phyloP scores from a whole-genome alignment of 1,140 invertebrate species.

The Dreissena polymorpha region DNA sequence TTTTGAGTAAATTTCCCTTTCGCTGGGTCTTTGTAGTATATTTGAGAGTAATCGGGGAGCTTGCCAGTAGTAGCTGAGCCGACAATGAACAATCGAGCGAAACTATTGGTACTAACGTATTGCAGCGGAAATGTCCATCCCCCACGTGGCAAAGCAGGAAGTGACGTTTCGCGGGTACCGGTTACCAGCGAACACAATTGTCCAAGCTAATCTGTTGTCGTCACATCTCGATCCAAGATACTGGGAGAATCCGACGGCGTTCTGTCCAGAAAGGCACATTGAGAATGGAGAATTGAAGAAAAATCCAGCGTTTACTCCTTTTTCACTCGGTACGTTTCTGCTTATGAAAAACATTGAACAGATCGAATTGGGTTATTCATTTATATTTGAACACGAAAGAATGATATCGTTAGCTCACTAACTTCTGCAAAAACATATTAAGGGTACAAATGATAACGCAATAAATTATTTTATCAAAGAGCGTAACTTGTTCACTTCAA shows the following conservation, averaged over 20 bases:
- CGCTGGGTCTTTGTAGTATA: no score
- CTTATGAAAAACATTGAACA: no score
- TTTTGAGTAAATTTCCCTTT: no score
- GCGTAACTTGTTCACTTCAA: no score
- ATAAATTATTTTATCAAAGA: no score
- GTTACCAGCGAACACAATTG: constrained; percentile 70
- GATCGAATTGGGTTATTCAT: background rate
- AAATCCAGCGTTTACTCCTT: constrained; percentile 35
- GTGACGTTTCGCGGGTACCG: constrained; percentile 67
- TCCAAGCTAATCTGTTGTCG: constrained; percentile 71
- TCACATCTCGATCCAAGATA: constrained; percentile 67
- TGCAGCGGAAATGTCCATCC: constrained; percentile 75
- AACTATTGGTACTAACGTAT: no score
- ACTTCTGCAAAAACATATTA: background rate
- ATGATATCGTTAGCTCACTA: background rate
- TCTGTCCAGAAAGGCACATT: constrained; percentile 84
- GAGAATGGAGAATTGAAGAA: constrained; percentile 33
- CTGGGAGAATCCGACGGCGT: constrained; percentile 86
- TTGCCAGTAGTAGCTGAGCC: no score
- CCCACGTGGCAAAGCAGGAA: constrained; percentile 57
- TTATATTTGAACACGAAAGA: background rate
- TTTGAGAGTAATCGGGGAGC: no score
- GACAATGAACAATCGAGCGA: no score
- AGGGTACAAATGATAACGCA: background rate
- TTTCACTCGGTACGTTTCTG: constrained; percentile 23